Conservation (phyloP, 2,113 vertebrate genomes). For the Colistium nudipinnis region DNA sequence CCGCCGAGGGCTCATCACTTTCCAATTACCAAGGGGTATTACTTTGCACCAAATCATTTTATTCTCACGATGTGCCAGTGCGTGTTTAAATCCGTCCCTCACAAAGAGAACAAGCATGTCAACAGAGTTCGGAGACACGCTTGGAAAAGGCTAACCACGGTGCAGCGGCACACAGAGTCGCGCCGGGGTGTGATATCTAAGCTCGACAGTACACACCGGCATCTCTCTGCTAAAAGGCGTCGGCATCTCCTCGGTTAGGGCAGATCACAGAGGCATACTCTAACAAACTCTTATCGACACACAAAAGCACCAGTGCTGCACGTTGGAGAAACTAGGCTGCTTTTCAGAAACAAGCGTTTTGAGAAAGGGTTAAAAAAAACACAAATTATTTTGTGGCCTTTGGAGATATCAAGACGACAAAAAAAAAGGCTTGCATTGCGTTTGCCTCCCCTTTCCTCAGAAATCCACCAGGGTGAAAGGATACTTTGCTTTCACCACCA, state of each 20-base stretch:
- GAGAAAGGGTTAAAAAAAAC: slow-evolving; percentile 50
- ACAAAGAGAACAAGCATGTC: slow-evolving; percentile 60
- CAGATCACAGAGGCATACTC: slow-evolving; percentile 81
- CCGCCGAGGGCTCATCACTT: slow-evolving; percentile 55
- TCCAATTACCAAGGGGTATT: slow-evolving; percentile 69
- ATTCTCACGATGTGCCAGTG: slow-evolving; percentile 46
- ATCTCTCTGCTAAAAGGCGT: slow-evolving; percentile 76
- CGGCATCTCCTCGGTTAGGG: slow-evolving; percentile 73
- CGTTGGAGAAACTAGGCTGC: slow-evolving; percentile 67
- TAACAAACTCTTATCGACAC: slow-evolving; percentile 78
- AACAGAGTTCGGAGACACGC: slow-evolving; percentile 61
- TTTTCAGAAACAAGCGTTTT: slow-evolving; percentile 78
- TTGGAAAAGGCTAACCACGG: slow-evolving; percentile 59
- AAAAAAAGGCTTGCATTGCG: slow-evolving; percentile 56
- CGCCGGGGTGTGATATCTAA: slow-evolving; percentile 67
- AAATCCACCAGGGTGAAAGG: slow-evolving; percentile 67
- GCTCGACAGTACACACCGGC: slow-evolving; percentile 73
- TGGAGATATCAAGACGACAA: slow-evolving; percentile 78
- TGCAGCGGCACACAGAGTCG: slow-evolving; percentile 37
- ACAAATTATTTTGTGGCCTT: slow-evolving; percentile 75
- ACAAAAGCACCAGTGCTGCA: slow-evolving; percentile 70
- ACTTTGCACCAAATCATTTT: slow-evolving; percentile 67
- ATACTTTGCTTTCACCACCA: slow-evolving; percentile 50
- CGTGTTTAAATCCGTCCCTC: slow-evolving; percentile 60
- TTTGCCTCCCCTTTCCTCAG: slow-evolving; percentile 43